Evolutionary conservation across 2,888 invertebrate genomes (phyloP).

Genomic region (Parochlus steinenii): DNA sequence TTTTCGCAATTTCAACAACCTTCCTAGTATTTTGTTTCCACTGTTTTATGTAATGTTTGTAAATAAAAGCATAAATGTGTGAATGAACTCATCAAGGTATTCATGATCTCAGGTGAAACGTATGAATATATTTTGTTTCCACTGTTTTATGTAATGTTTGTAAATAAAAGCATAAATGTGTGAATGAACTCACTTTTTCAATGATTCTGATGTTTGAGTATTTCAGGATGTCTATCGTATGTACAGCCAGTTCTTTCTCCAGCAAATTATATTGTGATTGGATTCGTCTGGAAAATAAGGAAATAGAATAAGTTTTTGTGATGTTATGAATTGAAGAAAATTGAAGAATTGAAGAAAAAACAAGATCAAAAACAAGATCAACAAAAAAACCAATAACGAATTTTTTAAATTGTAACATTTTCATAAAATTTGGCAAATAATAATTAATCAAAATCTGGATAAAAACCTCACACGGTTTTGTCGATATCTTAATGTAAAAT

Average conservation of each 20-base stretch:
- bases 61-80: no score
- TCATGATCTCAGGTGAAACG: no score
- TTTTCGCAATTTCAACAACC: no score
- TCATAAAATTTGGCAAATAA: conserved; percentile 4
- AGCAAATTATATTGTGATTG: conserved; percentile 51
- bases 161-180: no score
- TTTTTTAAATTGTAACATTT: no score
- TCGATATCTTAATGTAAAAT: conserved; percentile 5
- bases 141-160: no score
- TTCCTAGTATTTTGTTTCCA: no score
- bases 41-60: no score
- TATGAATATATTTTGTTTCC: no score
- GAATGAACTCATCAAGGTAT: conserved; percentile 28
- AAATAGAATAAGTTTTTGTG: conserved; percentile 18
- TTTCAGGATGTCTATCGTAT: conserved; percentile 45
- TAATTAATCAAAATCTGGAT: background rate
- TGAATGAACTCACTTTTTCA: conserved; percentile 36
- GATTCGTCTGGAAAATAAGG: conserved; percentile 38
- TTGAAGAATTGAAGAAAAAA: background rate
- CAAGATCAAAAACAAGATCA: conserved; percentile 6
- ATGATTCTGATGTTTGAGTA: conserved; percentile 41
- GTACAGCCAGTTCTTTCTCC: conserved; percentile 48
- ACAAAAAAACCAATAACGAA: no score
- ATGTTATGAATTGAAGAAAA: conserved; percentile 1
- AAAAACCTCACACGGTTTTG: conserved; percentile 4